These are phyloP conservation scores for Strix uralensis DNA, from an alignment of 2,113 vertebrate species.

Conservation along the genomic window DNA sequence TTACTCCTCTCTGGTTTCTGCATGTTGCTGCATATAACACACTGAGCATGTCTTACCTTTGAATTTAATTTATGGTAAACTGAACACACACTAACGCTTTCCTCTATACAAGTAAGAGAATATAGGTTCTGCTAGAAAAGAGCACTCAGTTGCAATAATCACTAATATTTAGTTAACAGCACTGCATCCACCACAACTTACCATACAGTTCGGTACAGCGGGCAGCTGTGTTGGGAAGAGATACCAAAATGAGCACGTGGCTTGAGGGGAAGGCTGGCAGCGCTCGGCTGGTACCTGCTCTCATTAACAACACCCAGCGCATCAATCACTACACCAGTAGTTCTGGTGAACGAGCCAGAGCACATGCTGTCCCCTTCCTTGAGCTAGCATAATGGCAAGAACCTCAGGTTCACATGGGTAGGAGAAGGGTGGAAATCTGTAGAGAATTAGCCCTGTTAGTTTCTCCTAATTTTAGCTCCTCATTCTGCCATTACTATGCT, in stretches of 20 bases:
- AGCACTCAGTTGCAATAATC: not conserved
- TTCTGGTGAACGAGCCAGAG: not conserved
- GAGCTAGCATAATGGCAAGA: rapidly evolving
- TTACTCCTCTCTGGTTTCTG: not conserved
- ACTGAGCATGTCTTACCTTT: rapidly evolving
- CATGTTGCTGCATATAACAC: not conserved
- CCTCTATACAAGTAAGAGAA: not conserved
- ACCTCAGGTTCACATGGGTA: not conserved
- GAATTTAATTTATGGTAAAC: not conserved
- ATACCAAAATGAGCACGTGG: rapidly evolving
- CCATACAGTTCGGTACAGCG: not conserved
- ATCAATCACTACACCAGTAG: rapidly evolving
- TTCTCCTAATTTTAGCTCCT: not conserved
- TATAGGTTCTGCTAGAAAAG: not conserved
- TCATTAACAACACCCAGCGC: not conserved
- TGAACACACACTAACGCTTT: not conserved
- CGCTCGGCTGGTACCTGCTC: not conserved
- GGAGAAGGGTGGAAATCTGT: not conserved
- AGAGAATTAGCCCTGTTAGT: not conserved
- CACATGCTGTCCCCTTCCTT: not conserved
- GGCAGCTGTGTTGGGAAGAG: not conserved
- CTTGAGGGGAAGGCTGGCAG: not conserved
- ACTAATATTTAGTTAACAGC: not conserved
- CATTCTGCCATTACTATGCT: not conserved
- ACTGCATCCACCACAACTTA: not conserved